A percentile compares a stretch with the other conserved stretches of the same genome.
These are phyloP conservation scores for Coremacera marginata DNA, from an alignment of 2,888 invertebrate species.

Conservation along the genomic window DNA sequence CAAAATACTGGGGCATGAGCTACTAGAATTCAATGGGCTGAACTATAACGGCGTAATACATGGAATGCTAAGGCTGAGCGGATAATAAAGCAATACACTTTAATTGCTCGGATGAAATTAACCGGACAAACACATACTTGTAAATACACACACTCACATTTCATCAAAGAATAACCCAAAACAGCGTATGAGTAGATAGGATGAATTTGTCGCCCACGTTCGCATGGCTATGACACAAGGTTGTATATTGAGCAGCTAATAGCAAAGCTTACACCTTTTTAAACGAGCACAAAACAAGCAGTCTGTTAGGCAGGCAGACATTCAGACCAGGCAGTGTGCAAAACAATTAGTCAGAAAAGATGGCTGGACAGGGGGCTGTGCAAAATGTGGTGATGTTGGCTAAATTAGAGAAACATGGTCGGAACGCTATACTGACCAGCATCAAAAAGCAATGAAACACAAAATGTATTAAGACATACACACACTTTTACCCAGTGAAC, in stretches of 20 bases:
- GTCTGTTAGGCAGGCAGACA: too few relatives aligned
- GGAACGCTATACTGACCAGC: too few relatives aligned
- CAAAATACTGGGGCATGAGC: too few relatives aligned
- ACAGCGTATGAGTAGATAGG: not conserved
- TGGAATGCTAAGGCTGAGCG: too few relatives aligned
- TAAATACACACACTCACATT: not conserved
- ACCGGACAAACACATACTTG: not conserved
- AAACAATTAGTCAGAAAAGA: constrained; percentile 9
- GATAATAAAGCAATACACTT: constrained; percentile 2
- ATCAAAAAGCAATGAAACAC: too few relatives aligned
- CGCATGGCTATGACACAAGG: too few relatives aligned
- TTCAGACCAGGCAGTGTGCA: not conserved
- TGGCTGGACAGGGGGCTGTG: not conserved
- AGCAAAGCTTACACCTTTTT: constrained; percentile 14
- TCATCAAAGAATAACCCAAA: not conserved
- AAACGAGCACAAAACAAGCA: not conserved
- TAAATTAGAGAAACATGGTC: not conserved
- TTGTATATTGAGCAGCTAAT: not conserved
- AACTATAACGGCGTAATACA: too few relatives aligned
- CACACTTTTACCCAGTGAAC: too few relatives aligned
- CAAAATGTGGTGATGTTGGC: not conserved
- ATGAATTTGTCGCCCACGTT: too few relatives aligned
- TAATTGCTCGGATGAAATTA: not conserved
- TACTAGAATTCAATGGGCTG: too few relatives aligned
- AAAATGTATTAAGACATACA: too few relatives aligned